Evolutionary conservation across 2,113 vertebrate genomes (phyloP).

Genomic region (Bombycilla garrulus): DNA sequence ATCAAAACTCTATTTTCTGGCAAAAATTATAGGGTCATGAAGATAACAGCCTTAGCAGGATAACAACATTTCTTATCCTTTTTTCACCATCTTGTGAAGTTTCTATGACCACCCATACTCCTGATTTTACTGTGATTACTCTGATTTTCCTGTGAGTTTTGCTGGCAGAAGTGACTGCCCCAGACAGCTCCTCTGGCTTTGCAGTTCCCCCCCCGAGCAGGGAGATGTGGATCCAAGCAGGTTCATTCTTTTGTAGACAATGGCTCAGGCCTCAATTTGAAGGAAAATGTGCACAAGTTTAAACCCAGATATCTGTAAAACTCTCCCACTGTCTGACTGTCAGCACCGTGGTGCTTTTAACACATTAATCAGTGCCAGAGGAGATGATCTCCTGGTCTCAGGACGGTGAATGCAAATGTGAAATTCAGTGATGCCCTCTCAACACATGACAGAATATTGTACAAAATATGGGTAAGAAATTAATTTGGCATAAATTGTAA

Average conservation of each 20-base stretch:
- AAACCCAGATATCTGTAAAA: neutral
- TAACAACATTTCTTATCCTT: neutral
- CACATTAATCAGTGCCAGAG: neutral
- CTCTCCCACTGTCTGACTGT: neutral
- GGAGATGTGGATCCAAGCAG: neutral
- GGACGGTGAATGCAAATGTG: neutral
- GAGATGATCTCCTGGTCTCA: neutral
- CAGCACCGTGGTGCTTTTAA: neutral
- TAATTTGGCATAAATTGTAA: neutral
- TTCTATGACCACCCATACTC: neutral
- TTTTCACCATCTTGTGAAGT: neutral
- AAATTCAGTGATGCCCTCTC: neutral
- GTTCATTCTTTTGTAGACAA: neutral
- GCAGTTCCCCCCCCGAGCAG: neutral
- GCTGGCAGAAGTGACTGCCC: neutral
- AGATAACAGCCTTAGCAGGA: neutral
- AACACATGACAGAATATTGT: neutral
- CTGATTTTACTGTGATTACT: too few species aligned
- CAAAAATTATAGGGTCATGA: neutral
- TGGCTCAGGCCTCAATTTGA: neutral
- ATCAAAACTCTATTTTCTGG: neutral
- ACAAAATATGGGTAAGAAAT: neutral
- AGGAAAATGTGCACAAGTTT: accelerated
- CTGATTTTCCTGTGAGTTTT: neutral
- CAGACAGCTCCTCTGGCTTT: neutral